Percentiles rank a stretch among this genome's conserved stretches.
These are phyloP conservation scores for Pemphigus obesinymphae DNA, from an alignment of 1,140 invertebrate species.

Conservation along the genomic window DNA sequence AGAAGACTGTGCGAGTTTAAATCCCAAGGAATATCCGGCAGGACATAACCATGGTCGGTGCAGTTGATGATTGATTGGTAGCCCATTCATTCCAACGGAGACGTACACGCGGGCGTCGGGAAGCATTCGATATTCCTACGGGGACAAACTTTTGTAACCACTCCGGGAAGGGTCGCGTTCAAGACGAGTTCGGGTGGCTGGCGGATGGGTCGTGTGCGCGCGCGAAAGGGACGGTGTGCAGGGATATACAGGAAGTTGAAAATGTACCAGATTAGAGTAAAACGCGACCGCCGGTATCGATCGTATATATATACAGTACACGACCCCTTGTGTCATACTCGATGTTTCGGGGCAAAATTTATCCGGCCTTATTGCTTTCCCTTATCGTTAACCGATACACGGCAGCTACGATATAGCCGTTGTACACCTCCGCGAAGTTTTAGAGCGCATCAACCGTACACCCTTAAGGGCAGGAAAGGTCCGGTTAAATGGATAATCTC, in stretches of 20 bases:
- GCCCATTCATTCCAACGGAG: not conserved
- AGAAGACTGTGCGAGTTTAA: not conserved
- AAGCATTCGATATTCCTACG: not conserved
- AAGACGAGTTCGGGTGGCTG: not conserved
- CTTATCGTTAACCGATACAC: conserved; percentile 28
- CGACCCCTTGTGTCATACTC: not conserved
- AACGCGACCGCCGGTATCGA: not conserved
- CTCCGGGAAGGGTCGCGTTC: not conserved
- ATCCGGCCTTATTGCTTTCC: conserved; percentile 23
- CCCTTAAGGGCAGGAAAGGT: conserved; percentile 11
- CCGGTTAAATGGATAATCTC: conserved; percentile 33
- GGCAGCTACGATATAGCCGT: too few species aligned
- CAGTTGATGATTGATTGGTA: not conserved
- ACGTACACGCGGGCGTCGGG: too few species aligned
- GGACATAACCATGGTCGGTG: not conserved
- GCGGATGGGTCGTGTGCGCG: not conserved
- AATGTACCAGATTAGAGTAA: conserved; percentile 17
- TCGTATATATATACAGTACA: not conserved
- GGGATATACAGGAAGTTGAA: not conserved
- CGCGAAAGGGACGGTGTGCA: not conserved
- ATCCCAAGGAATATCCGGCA: not conserved
- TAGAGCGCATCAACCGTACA: not conserved
- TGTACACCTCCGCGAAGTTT: not conserved
- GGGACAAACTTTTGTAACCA: not conserved
- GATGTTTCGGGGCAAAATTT: not conserved